phyloP scores from a whole-genome alignment of 2,797 vertebrate species.

The Chelon labrosus region DNA sequence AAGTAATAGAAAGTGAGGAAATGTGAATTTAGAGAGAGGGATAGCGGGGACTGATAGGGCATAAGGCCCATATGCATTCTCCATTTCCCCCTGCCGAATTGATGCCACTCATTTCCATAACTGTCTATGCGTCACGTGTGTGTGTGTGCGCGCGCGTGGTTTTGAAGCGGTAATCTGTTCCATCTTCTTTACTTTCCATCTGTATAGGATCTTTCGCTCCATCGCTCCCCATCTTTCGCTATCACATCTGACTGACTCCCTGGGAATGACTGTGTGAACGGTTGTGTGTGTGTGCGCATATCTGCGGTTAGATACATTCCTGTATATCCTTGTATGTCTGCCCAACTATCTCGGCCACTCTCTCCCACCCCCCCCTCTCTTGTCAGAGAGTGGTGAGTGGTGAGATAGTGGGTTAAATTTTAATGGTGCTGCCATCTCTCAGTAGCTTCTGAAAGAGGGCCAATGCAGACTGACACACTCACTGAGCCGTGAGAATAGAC shows the following conservation, averaged over 20 bases:
- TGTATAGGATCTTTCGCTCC: conserved; percentile 73
- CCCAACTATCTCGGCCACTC: conserved; percentile 62
- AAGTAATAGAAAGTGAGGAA: conserved; percentile 58
- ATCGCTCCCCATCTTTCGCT: conserved; percentile 69
- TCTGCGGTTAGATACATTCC: conserved; percentile 65
- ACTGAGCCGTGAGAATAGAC: conserved; percentile 80
- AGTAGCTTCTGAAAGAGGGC: conserved; percentile 74
- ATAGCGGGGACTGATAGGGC: conserved; percentile 40
- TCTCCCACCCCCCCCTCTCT: conserved; percentile 40
- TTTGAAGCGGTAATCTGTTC: conserved; percentile 69
- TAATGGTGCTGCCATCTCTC: conserved; percentile 85
- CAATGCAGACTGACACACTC: conserved; percentile 82
- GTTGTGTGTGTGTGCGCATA: conserved; percentile 44
- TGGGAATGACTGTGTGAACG: conserved; percentile 41
- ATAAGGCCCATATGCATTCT: conserved; percentile 47
- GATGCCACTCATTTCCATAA: conserved; percentile 70
- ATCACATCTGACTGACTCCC: conserved; percentile 72
- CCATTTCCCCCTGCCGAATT: conserved; percentile 62
- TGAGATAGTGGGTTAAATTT: conserved; percentile 85
- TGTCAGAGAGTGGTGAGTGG: conserved; percentile 69
- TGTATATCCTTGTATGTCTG: conserved; percentile 60
- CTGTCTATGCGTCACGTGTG: conserved; percentile 33
- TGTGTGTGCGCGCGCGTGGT: conserved; percentile 44
- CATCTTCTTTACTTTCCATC: conserved; percentile 77
- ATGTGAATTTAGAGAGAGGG: conserved; percentile 48